Evolutionary conservation across 1,140 invertebrate species (phyloP).

Genomic region (Drosophila biarmipes): DNA sequence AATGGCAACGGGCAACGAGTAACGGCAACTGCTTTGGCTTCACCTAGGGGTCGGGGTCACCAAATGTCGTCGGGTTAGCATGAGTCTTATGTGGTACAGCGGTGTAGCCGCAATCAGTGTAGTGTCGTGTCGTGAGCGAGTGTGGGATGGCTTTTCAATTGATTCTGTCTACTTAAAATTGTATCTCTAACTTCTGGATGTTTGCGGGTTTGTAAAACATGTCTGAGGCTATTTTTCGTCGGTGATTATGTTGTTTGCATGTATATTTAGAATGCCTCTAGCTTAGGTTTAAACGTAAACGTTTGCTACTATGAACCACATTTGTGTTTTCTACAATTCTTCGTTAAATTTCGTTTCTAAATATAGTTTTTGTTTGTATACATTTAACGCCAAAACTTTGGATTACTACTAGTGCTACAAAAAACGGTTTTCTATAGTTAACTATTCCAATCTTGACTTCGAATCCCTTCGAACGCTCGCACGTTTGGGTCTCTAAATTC

Average conservation of each 20-base stretch:
- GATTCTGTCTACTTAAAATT: constrained; percentile 22
- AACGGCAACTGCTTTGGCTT: constrained; percentile 42
- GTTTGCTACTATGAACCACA: constrained; percentile 71
- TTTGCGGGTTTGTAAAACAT: constrained; percentile 28
- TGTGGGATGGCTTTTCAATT: constrained; percentile 27
- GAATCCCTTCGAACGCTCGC: constrained; percentile 11
- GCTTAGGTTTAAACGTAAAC: constrained; percentile 64
- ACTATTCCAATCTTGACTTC: constrained; percentile 35
- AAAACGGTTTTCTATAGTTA: constrained; percentile 56
- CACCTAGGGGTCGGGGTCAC: constrained; percentile 21
- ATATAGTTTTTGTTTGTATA: constrained; percentile 35
- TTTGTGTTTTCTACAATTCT: constrained; percentile 55
- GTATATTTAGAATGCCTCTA: constrained; percentile 57
- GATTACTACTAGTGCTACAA: constrained; percentile 62
- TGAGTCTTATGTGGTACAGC: constrained; percentile 38
- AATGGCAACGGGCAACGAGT: constrained; percentile 37
- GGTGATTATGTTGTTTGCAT: constrained; percentile 21
- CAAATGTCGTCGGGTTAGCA: constrained; percentile 50
- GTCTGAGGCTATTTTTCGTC: constrained; percentile 8
- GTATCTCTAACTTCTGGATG: constrained; percentile 16
- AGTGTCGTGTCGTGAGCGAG: neutral
- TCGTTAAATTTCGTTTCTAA: constrained; percentile 36
- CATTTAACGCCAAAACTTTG: constrained; percentile 56
- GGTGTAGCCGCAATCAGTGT: constrained; percentile 8
- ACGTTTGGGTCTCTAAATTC: constrained; percentile 30